Evolutionary conservation across 1,140 invertebrate genomes (phyloP).

Genomic region (Antheraea mylitta): DNA sequence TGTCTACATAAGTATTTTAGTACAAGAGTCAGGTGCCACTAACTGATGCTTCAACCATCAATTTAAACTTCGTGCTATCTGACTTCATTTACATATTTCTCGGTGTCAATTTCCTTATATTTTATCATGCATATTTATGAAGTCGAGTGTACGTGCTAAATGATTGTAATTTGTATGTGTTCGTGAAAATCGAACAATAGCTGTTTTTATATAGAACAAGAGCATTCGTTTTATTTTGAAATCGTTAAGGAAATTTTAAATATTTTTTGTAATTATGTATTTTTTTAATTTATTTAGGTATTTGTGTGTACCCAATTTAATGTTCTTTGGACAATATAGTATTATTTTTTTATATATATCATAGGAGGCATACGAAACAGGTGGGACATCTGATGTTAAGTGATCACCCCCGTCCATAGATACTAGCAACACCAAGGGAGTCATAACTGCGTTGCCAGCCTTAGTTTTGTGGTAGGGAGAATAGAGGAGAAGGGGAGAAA

Average conservation of each 20-base stretch:
- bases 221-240: background rate
- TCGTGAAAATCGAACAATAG: conserved; percentile 23
- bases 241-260: background rate
- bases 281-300: background rate
- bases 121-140: conserved; percentile 3
- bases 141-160: conserved; percentile 37
- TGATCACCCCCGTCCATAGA: too few species aligned
- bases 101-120: background rate
- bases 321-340: too few species aligned
- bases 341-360: too few species aligned
- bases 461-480: too few species aligned
- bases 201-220: background rate
- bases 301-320: too few species aligned
- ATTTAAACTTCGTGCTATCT: conserved; percentile 1
- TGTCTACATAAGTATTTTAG: background rate
- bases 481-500: too few species aligned
- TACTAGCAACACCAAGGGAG: too few species aligned
- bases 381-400: too few species aligned
- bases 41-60: background rate
- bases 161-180: conserved; percentile 27
- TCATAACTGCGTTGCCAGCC: too few species aligned
- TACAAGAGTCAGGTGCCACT: background rate
- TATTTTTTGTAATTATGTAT: background rate
- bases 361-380: too few species aligned
- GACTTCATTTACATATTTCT: conserved; percentile 3